Percentiles rank a stretch among this genome's conserved stretches.
Evolutionary conservation across 1,140 invertebrate species (phyloP).

Genomic region (Leucophenga varia): DNA sequence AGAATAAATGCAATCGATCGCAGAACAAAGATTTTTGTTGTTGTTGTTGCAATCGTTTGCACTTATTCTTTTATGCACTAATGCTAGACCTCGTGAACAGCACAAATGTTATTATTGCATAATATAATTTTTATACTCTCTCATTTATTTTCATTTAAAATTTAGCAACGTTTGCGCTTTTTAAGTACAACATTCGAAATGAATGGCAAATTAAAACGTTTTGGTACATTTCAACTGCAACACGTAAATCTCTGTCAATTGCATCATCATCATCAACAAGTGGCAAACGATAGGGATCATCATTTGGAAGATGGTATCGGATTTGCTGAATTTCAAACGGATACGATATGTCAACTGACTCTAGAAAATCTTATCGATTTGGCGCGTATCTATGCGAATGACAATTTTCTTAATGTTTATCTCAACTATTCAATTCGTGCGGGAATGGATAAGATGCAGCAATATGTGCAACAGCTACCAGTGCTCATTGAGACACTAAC

Average conservation of each 20-base stretch:
- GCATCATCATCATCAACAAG: no score
- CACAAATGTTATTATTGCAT: no score
- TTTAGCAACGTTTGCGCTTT: constrained; percentile 25
- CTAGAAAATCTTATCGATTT: constrained; percentile 59
- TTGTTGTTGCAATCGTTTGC: no score
- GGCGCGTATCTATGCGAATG: constrained; percentile 47
- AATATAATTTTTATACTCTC: no score
- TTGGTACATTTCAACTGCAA: constrained; percentile 56
- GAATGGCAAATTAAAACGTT: constrained; percentile 36
- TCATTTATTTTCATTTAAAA: not conserved
- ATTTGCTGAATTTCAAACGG: no score
- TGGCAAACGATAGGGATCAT: no score
- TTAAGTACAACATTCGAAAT: constrained; percentile 48
- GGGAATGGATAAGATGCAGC: constrained; percentile 19
- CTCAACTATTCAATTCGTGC: constrained; percentile 57
- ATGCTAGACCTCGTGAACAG: no score
- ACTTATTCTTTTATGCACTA: no score
- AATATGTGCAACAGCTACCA: constrained; percentile 62
- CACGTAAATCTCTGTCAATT: constrained; percentile 57
- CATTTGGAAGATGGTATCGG: no score
- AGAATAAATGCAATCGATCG: no score
- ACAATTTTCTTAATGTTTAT: constrained; percentile 60
- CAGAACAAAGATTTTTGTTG: no score
- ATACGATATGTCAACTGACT: constrained; percentile 59
- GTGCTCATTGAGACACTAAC: constrained; percentile 58